These are phyloP conservation scores for Scaptomyza montana DNA, from an alignment of 1,140 invertebrate species.

Conservation along the genomic window DNA sequence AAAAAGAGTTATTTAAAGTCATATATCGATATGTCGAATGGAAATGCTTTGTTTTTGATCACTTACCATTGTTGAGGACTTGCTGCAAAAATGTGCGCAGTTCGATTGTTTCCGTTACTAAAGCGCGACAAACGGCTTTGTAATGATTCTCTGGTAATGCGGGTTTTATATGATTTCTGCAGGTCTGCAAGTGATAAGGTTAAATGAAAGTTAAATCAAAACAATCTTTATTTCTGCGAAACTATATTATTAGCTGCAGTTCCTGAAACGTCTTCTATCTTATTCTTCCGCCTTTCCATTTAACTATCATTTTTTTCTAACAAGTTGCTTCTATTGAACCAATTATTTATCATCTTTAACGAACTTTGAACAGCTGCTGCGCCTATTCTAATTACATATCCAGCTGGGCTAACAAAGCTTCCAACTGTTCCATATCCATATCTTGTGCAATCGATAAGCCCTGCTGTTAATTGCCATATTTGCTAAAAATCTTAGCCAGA, in stretches of 20 bases:
- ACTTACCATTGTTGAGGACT: conserved; percentile 86
- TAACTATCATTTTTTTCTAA: background rate
- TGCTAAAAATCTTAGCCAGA: conserved; percentile 46
- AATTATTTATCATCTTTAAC: background rate
- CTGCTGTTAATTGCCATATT: conserved; percentile 17
- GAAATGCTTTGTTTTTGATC: background rate
- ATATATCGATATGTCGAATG: too few relatives aligned
- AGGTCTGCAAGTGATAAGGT: conserved; percentile 55
- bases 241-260: too few relatives aligned
- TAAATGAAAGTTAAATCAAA: too few relatives aligned
- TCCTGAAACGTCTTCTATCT: background rate
- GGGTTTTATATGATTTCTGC: conserved; percentile 78
- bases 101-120: conserved; percentile 95
- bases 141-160: conserved; percentile 90
- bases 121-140: conserved; percentile 94
- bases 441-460: conserved; percentile 17
- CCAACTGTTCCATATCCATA: conserved; percentile 28
- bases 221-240: too few relatives aligned
- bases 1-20: background rate
- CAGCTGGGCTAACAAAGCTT: conserved; percentile 29
- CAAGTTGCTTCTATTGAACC: background rate
- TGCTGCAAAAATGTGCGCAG: conserved; percentile 94
- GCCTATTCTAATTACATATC: conserved; percentile 17
- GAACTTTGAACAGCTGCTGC: conserved; percentile 16
- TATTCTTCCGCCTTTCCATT: background rate